Evolutionary conservation across 2,888 invertebrate genomes (phyloP).

Genomic region (Megamerina dolium): DNA sequence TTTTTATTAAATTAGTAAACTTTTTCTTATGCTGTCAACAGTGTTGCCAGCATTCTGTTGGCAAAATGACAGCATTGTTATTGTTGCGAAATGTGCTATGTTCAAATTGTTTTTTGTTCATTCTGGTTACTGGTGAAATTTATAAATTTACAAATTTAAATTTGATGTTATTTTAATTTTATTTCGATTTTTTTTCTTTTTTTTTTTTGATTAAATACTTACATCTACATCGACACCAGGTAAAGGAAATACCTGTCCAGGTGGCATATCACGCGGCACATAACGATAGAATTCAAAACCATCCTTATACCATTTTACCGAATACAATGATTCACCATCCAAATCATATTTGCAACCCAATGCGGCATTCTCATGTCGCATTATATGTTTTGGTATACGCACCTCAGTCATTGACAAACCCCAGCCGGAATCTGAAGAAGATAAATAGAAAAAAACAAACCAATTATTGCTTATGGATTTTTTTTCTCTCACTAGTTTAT

Average conservation of each 20-base stretch:
- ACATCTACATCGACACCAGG: constrained; percentile 82
- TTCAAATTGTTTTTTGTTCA: too few relatives aligned
- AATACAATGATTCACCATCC: constrained; percentile 75
- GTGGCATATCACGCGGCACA: constrained; percentile 76
- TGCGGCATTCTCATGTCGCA: constrained; percentile 68
- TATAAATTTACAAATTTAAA: too few relatives aligned
- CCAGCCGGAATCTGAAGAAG: constrained; percentile 49
- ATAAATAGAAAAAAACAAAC: constrained; percentile 18
- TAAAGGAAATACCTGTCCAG: constrained; percentile 69
- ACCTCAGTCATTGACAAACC: constrained; percentile 69
- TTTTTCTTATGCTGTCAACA: constrained; percentile 4
- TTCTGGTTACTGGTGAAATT: too few relatives aligned
- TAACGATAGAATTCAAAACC: constrained; percentile 84
- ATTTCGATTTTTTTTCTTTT: too few relatives aligned
- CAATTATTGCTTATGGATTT: neutral
- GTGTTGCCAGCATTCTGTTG: too few relatives aligned
- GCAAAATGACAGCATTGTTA: too few relatives aligned
- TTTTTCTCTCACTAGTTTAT: too few relatives aligned
- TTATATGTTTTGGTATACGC: constrained; percentile 74
- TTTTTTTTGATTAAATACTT: constrained; percentile 54
- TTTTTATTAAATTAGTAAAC: neutral
- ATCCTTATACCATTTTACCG: constrained; percentile 90
- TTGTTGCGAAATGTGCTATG: too few relatives aligned
- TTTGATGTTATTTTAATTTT: too few relatives aligned
- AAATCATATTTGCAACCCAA: constrained; percentile 79